Evolutionary conservation across 2,797 vertebrate species (phyloP), one percentile per base, ranked within the genome.

Genomic region (Naso thynnoides): DNA sequence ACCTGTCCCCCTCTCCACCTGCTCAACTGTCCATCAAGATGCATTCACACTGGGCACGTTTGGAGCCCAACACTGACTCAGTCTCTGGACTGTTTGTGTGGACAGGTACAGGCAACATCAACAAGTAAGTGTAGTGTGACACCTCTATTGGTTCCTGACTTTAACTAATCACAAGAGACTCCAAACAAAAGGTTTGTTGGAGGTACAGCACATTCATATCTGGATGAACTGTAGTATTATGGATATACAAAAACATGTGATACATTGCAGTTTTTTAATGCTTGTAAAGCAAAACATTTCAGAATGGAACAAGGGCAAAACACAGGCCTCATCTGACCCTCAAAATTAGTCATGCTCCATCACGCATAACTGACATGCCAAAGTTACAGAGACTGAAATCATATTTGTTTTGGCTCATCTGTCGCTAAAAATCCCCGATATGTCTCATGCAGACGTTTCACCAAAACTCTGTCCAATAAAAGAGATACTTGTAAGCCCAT

Each of bases 1-100:
- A 82, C 75, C 58, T 55, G 62, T 57, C 50, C 78, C 52, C 68
- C 52, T 57, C 39, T 76, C 79, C 67, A 77, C 68, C 85, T 87
- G 79, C 66, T 62, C 38, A 16, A 74, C 75, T 79, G 77, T 78
- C 79, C 62, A 41, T 58, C 72, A 68, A n/a, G 26, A 19, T 62
- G 16, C n/a, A 63, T 66, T 65, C 50, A 72, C 21, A 65, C 5
- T 44, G 26, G 23, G 29, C 21, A 38, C 21, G 31, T 65, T 23
- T 54, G 29, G 21, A 50, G 19, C 15, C 24, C 18, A 8, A 41
- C 14, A 3, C 24, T 44, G 6, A 52, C 18, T 27, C 33, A 54
- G 33, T 64, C 27, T 39, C 38, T 36, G n/a, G 21, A 45, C 10
- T 8, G 26, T 47, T 54, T 52, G 19, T 42, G 16, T 10, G 39